Evolutionary conservation across 2,113 vertebrate genomes (phyloP).

Genomic region (Platysternon megacephalum): DNA sequence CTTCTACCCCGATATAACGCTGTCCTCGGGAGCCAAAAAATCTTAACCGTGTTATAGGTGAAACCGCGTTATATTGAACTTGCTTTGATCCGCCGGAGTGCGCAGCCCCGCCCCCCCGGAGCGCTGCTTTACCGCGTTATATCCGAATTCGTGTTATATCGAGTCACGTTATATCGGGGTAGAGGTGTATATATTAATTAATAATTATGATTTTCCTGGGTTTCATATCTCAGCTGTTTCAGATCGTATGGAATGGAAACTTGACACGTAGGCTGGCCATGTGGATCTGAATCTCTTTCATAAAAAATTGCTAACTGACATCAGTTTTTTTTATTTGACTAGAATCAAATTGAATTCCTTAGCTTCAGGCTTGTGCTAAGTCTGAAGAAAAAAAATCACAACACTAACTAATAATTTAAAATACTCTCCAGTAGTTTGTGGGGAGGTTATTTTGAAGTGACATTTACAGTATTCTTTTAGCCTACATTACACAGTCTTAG

Average conservation of each 20-base stretch:
- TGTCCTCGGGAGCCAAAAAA: too few species aligned
- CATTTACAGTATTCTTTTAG: background rate
- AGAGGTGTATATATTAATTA: background rate
- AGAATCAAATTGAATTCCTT: background rate
- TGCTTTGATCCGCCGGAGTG: too few species aligned
- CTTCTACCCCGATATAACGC: too few species aligned
- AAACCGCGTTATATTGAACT: too few species aligned
- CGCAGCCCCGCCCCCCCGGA: too few species aligned
- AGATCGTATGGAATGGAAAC: background rate
- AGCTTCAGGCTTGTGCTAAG: constrained; percentile 2
- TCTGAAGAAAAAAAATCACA: background rate
- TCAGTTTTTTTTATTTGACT: background rate
- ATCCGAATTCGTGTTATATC: too few species aligned
- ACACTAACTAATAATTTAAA: background rate
- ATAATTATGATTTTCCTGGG: background rate
- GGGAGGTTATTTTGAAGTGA: background rate
- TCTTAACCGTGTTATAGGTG: too few species aligned
- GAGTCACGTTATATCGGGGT: too few species aligned
- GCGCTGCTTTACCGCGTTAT: too few species aligned
- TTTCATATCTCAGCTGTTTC: background rate
- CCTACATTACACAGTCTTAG: background rate
- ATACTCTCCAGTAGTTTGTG: background rate
- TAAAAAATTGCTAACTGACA: background rate
- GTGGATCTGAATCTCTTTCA: background rate
- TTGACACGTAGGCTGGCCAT: background rate